phyloP scores from a whole-genome alignment of 2,797 vertebrate species.

The Vireo griseus region DNA sequence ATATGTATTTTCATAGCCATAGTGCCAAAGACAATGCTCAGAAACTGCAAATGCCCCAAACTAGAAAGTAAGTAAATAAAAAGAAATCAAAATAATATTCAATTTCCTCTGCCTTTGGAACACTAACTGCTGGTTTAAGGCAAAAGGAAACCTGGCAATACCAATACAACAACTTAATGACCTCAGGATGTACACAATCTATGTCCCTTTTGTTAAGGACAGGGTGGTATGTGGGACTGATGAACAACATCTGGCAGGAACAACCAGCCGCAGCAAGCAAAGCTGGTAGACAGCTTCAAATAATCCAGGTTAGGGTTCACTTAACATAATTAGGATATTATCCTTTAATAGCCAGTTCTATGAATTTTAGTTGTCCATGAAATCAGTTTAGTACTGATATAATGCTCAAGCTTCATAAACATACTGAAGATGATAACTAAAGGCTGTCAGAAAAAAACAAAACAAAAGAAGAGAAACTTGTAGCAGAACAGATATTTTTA shows the following conservation, averaged over 20 bases:
- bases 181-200: fast-evolving
- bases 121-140: not conserved
- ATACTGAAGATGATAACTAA: not conserved
- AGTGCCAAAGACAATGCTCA: not conserved
- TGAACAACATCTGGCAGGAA: not conserved
- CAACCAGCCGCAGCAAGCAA: not conserved
- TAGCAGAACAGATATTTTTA: not conserved
- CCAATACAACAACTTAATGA: not conserved
- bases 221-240: not conserved
- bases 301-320: not conserved
- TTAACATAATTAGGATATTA: not conserved
- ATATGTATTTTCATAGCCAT: not conserved
- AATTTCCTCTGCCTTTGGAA: not conserved
- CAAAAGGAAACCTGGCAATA: not conserved
- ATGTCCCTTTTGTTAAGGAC: fast-evolving
- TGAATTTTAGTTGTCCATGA: not conserved
- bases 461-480: not conserved
- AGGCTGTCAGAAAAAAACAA: not conserved
- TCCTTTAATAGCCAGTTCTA: not conserved
- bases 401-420: not conserved
- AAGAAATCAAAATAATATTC: not conserved
- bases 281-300: not conserved
- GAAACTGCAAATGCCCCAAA: not conserved
- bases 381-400: not conserved
- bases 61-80: not conserved